Conservation (phyloP, 2,113 vertebrate species). For the Chelonoidis abingdonii region DNA sequence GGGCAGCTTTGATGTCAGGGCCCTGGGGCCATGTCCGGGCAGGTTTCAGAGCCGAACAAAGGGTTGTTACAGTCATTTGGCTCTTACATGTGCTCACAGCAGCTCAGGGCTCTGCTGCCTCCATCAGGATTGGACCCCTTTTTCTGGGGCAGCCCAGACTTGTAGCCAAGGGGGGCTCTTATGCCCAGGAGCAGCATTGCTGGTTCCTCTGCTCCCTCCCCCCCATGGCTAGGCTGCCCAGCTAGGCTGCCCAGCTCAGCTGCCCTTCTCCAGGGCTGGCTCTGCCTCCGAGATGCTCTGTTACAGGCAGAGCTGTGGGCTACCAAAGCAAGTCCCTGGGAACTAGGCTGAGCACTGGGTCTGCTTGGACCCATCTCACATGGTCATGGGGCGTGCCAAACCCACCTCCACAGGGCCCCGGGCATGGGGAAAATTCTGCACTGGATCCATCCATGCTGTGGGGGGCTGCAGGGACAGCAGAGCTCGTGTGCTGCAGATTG, state of each 20-base stretch:
- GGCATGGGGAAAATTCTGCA: not conserved
- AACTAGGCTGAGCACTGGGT: too few relatives aligned
- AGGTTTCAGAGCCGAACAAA: not conserved
- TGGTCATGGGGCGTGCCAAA: not conserved
- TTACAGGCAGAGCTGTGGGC: not conserved
- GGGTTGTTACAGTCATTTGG: not conserved
- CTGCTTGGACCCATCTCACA: not conserved
- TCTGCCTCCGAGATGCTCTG: not conserved
- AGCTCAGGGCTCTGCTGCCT: not conserved
- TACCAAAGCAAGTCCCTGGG: not conserved
- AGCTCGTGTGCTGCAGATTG: not conserved
- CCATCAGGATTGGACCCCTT: not conserved
- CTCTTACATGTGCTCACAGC: not conserved
- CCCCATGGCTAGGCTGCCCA: too few relatives aligned
- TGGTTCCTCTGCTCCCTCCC: too few relatives aligned
- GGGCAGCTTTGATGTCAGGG: not conserved
- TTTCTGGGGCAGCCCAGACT: not conserved
- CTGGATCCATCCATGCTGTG: not conserved
- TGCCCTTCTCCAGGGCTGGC: not conserved
- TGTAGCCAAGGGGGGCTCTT: not conserved
- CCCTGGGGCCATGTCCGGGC: not conserved
- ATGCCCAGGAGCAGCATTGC: too few relatives aligned
- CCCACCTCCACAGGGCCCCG: not conserved
- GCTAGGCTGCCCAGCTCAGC: not conserved
- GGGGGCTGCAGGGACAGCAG: not conserved